Conservation (phyloP, 2,888 invertebrate species). For the Polydrusus cervinus region DNA sequence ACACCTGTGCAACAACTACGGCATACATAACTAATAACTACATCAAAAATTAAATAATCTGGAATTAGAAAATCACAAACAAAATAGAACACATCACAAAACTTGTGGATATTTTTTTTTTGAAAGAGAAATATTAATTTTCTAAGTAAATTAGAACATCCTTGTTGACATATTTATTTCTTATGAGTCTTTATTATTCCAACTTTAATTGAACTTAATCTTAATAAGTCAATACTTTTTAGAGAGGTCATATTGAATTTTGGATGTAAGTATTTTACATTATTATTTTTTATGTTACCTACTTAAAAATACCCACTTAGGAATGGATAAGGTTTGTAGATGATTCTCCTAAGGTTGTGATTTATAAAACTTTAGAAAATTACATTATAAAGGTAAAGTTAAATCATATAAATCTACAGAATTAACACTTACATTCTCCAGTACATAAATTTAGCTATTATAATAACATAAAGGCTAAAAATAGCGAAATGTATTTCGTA, state of each 20-base stretch:
- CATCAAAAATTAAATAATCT: neutral
- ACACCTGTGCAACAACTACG: conserved; percentile 46
- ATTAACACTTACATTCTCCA: conserved; percentile 1
- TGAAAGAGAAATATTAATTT: neutral
- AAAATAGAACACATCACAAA: conserved; percentile 3
- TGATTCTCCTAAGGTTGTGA: neutral
- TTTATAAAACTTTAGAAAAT: neutral
- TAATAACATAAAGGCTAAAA: conserved; percentile 10
- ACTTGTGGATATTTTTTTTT: neutral
- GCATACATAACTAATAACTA: conserved; percentile 13
- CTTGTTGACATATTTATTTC: too few species aligned
- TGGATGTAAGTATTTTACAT: too few species aligned
- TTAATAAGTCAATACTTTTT: too few species aligned
- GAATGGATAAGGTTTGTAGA: neutral
- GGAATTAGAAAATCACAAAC: neutral
- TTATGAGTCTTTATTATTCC: too few species aligned
- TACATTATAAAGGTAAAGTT: neutral
- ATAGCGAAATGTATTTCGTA: conserved; percentile 8
- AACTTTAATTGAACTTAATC: too few species aligned
- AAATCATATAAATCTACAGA: neutral
- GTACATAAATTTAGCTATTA: conserved; percentile 11
- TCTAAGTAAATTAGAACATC: neutral
- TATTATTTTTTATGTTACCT: too few species aligned
- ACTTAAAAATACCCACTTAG: too few species aligned
- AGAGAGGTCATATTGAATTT: too few species aligned